A percentile compares a stretch with the other conserved stretches of the same genome.
These are phyloP conservation scores for Aphidius gifuensis DNA, from an alignment of 1,140 invertebrate genomes.

Conservation along the genomic window DNA sequence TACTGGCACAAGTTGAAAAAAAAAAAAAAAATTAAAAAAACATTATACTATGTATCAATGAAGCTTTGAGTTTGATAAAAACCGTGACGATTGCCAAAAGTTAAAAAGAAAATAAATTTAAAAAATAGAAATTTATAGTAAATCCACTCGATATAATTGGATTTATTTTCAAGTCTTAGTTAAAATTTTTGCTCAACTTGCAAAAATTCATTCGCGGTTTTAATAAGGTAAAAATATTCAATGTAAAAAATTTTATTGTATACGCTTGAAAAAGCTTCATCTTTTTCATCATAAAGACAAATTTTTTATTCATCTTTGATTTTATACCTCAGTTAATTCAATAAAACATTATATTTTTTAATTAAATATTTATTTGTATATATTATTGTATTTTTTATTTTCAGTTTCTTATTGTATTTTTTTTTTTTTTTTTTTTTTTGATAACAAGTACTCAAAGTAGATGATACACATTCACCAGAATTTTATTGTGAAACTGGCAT, in stretches of 20 bases:
- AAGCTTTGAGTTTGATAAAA: too few relatives aligned
- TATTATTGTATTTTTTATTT: too few relatives aligned
- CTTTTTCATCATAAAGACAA: neutral
- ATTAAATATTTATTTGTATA: too few relatives aligned
- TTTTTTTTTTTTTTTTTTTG: too few relatives aligned
- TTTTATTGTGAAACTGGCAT: too few relatives aligned
- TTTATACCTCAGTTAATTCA: neutral
- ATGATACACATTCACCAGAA: too few relatives aligned
- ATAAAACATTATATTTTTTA: neutral
- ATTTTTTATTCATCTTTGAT: neutral
- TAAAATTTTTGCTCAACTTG: constrained; percentile 13
- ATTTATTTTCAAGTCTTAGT: constrained; percentile 19
- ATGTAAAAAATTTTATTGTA: neutral
- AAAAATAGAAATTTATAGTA: constrained; percentile 16
- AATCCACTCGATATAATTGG: constrained; percentile 9
- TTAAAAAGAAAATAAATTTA: neutral
- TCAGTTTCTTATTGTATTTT: too few relatives aligned
- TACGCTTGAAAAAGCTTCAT: constrained; percentile 5
- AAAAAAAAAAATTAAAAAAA: neutral
- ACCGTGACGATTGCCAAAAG: neutral
- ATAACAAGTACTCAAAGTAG: too few relatives aligned
- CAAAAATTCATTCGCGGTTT: neutral
- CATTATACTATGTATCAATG: neutral
- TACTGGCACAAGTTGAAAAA: constrained; percentile 1
- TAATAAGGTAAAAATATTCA: neutral